Conservation (phyloP, 2,888 invertebrate genomes). For the Mythimna impura region DNA sequence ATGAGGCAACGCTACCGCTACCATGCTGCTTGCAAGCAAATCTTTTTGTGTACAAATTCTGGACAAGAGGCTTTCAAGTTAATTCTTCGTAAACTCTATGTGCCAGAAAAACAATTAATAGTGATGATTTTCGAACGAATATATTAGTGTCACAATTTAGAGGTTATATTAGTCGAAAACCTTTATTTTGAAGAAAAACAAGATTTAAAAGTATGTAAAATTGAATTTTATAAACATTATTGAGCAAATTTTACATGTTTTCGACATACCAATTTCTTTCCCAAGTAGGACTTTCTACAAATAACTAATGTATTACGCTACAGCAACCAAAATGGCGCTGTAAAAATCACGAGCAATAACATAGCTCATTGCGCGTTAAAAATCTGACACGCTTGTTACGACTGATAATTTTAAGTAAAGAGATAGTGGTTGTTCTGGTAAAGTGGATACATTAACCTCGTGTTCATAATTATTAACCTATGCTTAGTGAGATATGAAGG, state of each 20-base stretch:
- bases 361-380: constrained; percentile 54
- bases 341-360: constrained; percentile 65
- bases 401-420: constrained; percentile 70
- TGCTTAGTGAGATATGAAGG: constrained; percentile 86
- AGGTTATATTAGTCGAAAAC: constrained; percentile 48
- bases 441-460: constrained; percentile 82
- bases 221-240: neutral
- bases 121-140: constrained; percentile 47
- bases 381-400: constrained; percentile 68
- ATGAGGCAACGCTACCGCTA: too few relatives aligned
- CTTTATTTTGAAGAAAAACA: constrained; percentile 37
- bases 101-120: too few relatives aligned
- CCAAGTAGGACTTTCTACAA: constrained; percentile 3
- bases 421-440: constrained; percentile 78
- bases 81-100: too few relatives aligned
- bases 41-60: neutral
- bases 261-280: neutral
- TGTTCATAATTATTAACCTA: constrained; percentile 79
- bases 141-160: constrained; percentile 47
- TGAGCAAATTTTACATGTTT: neutral
- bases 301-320: constrained; percentile 8
- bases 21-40: too few relatives aligned
- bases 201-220: constrained; percentile 45
- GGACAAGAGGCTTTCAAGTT: neutral
- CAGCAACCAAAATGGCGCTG: constrained; percentile 76